These are phyloP conservation scores for Sebastes jordani DNA, from an alignment of 2,797 vertebrate genomes.

Conservation along the genomic window DNA sequence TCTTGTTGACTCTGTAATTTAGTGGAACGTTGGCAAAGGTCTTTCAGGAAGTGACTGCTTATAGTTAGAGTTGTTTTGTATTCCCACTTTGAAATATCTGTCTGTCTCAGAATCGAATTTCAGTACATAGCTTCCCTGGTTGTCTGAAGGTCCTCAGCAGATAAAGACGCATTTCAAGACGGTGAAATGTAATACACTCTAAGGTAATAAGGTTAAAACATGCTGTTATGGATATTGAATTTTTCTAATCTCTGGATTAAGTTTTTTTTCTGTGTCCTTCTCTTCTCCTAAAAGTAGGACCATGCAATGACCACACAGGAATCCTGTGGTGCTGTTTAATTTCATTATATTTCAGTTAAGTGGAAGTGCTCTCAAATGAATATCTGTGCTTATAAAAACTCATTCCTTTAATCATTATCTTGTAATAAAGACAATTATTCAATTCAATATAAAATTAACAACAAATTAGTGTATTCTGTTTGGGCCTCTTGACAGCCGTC, in stretches of 20 bases:
- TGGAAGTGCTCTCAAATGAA: background rate
- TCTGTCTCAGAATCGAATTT: conserved; percentile 11
- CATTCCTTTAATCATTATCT: background rate
- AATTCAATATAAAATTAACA: background rate
- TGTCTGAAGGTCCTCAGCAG: conserved; percentile 21
- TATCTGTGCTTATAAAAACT: background rate
- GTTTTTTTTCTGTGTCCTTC: background rate
- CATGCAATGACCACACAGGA: background rate
- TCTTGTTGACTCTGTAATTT: background rate
- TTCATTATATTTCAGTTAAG: background rate
- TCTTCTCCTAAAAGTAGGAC: background rate
- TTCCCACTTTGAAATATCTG: conserved; percentile 3
- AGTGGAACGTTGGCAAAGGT: background rate
- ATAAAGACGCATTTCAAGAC: background rate
- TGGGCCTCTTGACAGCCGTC: background rate
- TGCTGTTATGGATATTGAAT: conserved; percentile 23
- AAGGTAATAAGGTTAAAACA: conserved; percentile 32
- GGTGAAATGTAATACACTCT: conserved; percentile 27
- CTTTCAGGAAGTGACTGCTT: background rate
- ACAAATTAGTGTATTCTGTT: background rate
- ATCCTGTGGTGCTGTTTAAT: background rate
- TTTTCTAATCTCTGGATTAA: conserved; percentile 19
- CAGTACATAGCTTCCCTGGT: conserved; percentile 1
- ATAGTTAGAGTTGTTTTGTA: conserved; percentile 15
- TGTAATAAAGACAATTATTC: background rate